phyloP scores from a whole-genome alignment of 2,888 invertebrate genomes.

The Drosophila rellima region DNA sequence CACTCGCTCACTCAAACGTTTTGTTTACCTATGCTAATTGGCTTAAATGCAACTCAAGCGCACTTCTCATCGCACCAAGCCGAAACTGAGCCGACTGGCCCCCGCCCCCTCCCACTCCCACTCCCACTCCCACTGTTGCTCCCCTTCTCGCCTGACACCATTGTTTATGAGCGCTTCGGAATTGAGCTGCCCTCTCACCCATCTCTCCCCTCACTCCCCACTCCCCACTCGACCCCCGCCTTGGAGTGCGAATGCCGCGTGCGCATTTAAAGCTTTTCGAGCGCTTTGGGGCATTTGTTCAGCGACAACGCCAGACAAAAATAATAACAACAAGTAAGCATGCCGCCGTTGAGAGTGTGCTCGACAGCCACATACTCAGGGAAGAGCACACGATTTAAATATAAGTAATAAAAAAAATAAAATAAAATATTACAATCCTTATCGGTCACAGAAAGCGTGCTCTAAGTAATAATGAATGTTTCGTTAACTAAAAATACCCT shows the following conservation, averaged over 20 bases:
- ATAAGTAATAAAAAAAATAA: too few relatives aligned
- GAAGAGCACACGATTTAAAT: too few relatives aligned
- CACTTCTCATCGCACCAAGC: conserved; percentile 74
- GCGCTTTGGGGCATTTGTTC: conserved; percentile 82
- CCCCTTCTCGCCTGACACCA: conserved; percentile 33
- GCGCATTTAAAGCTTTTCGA: conserved; percentile 78
- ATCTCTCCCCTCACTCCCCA: not conserved
- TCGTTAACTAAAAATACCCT: too few relatives aligned
- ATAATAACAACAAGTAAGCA: conserved; percentile 21
- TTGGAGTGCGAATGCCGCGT: conserved; percentile 53
- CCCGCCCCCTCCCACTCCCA: not conserved
- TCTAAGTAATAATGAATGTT: too few relatives aligned
- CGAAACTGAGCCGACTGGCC: conserved; percentile 53
- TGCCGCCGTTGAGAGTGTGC: not conserved
- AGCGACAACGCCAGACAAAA: conserved; percentile 65
- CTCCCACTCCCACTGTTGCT: not conserved
- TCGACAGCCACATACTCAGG: not conserved
- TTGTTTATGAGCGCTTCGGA: conserved; percentile 74
- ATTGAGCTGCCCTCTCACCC: conserved; percentile 60
- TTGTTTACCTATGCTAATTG: conserved; percentile 84
- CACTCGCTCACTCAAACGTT: conserved; percentile 77
- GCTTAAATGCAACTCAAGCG: conserved; percentile 83
- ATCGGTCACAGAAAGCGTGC: too few relatives aligned
- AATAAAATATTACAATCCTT: too few relatives aligned
- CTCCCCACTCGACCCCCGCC: conserved; percentile 1